A percentile compares a stretch with the other conserved stretches of the same genome.
phyloP scores from a whole-genome alignment of 1,140 invertebrate genomes.

The Pemphigus obesinymphae region DNA sequence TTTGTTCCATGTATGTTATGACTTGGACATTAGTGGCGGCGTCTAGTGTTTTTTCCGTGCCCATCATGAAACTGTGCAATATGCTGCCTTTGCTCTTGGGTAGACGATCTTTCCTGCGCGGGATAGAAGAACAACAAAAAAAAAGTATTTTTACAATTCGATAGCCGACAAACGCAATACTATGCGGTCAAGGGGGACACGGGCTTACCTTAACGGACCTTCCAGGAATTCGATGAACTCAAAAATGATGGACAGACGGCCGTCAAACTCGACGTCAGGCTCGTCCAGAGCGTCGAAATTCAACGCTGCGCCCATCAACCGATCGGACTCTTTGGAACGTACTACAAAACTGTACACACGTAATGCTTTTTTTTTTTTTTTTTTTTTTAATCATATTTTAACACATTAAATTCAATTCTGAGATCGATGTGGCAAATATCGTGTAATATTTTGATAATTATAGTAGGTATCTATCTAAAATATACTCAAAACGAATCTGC shows the following conservation, averaged over 20 bases:
- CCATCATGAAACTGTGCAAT: conserved; percentile 82
- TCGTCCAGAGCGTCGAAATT: conserved; percentile 77
- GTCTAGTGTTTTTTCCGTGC: conserved; percentile 60
- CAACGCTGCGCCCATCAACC: conserved; percentile 60
- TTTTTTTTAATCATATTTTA: no score
- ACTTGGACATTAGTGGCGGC: conserved; percentile 69
- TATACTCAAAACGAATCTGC: no score
- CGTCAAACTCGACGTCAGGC: conserved; percentile 62
- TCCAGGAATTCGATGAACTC: conserved; percentile 74
- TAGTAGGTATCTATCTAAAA: no score
- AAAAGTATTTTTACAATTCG: no score
- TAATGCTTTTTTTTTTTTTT: no score
- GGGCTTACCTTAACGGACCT: conserved; percentile 59
- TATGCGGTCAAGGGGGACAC: no score
- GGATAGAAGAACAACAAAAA: no score
- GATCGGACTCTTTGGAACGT: conserved; percentile 50
- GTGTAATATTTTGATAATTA: no score
- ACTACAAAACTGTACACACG: conserved; percentile 62
- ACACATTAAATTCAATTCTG: no score
- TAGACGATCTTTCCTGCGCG: conserved; percentile 56
- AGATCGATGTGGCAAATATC: no score
- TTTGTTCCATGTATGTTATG: conserved; percentile 71
- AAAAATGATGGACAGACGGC: conserved; percentile 67
- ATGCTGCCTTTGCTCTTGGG: conserved; percentile 65
- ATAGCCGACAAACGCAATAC: no score